Base-by-base conservation (phyloP, 2,888 invertebrate genomes). In the Epirrita christyi region DNA sequence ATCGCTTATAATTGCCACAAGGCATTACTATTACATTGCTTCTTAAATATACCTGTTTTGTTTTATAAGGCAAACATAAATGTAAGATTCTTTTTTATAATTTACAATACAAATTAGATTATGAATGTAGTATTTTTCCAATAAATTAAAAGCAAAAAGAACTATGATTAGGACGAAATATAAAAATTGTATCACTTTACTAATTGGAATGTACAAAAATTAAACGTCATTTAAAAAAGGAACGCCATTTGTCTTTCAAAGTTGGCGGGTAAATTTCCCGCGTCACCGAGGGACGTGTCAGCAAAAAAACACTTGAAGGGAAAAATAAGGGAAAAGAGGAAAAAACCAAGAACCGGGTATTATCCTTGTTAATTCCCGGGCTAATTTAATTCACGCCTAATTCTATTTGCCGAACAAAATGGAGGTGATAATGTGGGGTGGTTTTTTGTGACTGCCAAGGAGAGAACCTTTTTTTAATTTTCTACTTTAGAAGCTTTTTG, bases 361-460 rank as follows among this genome's bases (percentile, higher is more conserved):
- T 91, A 92, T 91, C 90, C 91, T 84, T 89, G 91, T 88, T 92
- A 92, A 91, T 91, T 85, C 90, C 80, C 80, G 75, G 84, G 85
- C 81, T 90, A 91, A 92, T 92, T 89, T 88, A 90, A 91, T 92
- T 91, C 87, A 72, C 86, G 86, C 88, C 83, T 91, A 91, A 92
- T 91, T 91, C 91, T 91, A 92, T 91, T 92, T 90, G 85, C 83
- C 71, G 85, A 87, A 87, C 69, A 86, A 86, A 89, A 87, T 83
- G 88, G 83, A 86, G 83, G 91, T 88, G 90, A 88, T 91, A 92
- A 92, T 91, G 85, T 83, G 79, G 78, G 84, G 81, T 81, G 78
- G 75, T 72, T 78, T 88, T 90, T 88, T 88, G 78, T 73, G 78
- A 82, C 75, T 59, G 63, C 57, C 34, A 40, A 43, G 45, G 32